A percentile compares a stretch with the other conserved stretches of the same genome.
Conservation (phyloP, 2,113 vertebrate genomes). For the Halichoeres trimaculatus region DNA sequence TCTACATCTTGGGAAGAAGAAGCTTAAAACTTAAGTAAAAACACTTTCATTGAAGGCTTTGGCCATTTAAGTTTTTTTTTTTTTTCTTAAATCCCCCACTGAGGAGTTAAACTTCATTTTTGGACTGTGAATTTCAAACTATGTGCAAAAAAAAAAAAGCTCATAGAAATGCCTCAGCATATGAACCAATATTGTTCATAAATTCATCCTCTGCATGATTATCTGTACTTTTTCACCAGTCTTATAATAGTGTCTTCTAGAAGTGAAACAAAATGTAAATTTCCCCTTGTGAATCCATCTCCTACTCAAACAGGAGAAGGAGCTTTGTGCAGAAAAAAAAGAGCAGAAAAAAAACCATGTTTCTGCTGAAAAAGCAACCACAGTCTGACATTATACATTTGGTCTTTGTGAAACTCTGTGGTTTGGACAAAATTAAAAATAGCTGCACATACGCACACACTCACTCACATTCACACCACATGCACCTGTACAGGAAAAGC, state of each 20-base stretch:
- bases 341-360: neutral
- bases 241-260: too few species aligned
- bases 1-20: too few species aligned
- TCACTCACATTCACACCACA: conserved; percentile 23
- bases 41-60: too few species aligned
- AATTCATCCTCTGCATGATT: neutral
- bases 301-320: conserved; percentile 2
- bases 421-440: conserved; percentile 59
- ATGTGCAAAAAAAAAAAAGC: too few species aligned
- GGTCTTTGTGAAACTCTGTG: conserved; percentile 46
- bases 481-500: conserved; percentile 75
- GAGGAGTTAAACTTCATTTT: too few species aligned
- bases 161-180: too few species aligned
- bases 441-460: conserved; percentile 25
- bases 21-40: too few species aligned
- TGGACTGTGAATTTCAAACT: too few species aligned
- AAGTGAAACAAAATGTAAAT: too few species aligned
- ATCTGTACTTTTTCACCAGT: neutral
- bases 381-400: conserved; percentile 42
- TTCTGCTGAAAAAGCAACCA: conserved; percentile 4
- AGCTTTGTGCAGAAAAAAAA: neutral
- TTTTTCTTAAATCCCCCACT: too few species aligned
- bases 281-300: neutral
- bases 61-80: too few species aligned
- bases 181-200: too few species aligned